Evolutionary conservation across 2,888 invertebrate species (phyloP).

Genomic region (Notodromas monacha): DNA sequence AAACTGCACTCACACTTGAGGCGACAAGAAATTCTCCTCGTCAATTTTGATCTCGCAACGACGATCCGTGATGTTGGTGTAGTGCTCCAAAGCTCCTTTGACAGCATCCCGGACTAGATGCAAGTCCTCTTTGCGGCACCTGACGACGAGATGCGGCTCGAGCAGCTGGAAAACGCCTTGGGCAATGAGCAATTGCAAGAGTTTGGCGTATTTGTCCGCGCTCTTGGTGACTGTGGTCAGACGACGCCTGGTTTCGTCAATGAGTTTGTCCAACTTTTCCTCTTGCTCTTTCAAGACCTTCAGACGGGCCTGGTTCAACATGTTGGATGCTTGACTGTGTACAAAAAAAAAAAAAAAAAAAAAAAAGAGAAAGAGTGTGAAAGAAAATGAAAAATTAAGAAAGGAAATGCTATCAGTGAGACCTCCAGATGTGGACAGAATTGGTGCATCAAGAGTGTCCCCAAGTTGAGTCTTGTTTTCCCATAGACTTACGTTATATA

Average conservation of each 20-base stretch:
- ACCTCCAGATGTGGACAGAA: too few species aligned
- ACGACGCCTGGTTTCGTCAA: conserved; percentile 65
- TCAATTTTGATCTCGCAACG: conserved; percentile 41
- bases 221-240: conserved; percentile 41
- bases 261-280: conserved; percentile 61
- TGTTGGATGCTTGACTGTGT: conserved; percentile 75
- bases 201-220: conserved; percentile 32
- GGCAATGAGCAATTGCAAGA: conserved; percentile 50
- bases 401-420: too few species aligned
- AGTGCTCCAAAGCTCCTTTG: conserved; percentile 25
- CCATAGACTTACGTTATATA: too few species aligned
- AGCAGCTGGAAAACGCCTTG: conserved; percentile 60
- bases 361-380: too few species aligned
- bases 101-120: conserved; percentile 33
- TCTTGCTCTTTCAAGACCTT: conserved; percentile 80
- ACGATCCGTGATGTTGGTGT: conserved; percentile 34
- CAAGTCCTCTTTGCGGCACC: conserved; percentile 47
- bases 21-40: conserved; percentile 36
- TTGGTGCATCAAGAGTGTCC: too few species aligned
- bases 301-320: conserved; percentile 89
- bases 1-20: too few species aligned
- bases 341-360: too few species aligned
- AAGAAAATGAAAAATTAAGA: too few species aligned
- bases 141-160: conserved; percentile 42
- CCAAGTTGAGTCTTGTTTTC: too few species aligned